A percentile compares a stretch with the other conserved stretches of the same genome.
Conservation (phyloP, 2,113 vertebrate species). For the Delphinus delphis region DNA sequence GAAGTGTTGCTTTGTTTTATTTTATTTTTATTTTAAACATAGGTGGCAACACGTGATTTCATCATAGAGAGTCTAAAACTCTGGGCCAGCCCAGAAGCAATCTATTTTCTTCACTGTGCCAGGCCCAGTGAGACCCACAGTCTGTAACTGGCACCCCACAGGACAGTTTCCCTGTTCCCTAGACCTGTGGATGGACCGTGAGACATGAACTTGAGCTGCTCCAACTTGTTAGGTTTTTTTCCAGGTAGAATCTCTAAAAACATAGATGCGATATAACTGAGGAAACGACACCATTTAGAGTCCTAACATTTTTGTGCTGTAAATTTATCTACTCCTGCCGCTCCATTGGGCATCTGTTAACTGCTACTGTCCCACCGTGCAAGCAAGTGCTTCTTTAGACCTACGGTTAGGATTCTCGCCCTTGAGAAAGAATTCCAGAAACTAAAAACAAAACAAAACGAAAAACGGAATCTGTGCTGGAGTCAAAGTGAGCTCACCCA, state of each 20-base stretch:
- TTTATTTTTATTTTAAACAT: not conserved
- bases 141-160: not conserved
- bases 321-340: not conserved
- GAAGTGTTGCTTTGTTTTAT: not conserved
- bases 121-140: not conserved
- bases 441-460: not conserved
- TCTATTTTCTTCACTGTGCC: not conserved
- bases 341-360: not conserved
- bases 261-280: not conserved
- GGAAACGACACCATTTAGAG: not conserved
- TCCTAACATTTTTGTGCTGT: not conserved
- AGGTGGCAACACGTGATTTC: not conserved
- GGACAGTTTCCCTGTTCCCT: no score
- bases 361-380: no score
- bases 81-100: not conserved
- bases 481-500: not conserved
- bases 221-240: not conserved
- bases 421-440: slow-evolving; percentile 45
- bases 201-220: not conserved
- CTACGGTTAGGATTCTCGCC: not conserved
- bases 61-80: not conserved
- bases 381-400: not conserved
- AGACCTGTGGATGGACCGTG: not conserved
- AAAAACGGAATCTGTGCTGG: not conserved
- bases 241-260: not conserved